Percentiles rank a stretch among this genome's conserved stretches.
Conservation (phyloP, 2,113 vertebrate species). For the Oncorhynchus keta region DNA sequence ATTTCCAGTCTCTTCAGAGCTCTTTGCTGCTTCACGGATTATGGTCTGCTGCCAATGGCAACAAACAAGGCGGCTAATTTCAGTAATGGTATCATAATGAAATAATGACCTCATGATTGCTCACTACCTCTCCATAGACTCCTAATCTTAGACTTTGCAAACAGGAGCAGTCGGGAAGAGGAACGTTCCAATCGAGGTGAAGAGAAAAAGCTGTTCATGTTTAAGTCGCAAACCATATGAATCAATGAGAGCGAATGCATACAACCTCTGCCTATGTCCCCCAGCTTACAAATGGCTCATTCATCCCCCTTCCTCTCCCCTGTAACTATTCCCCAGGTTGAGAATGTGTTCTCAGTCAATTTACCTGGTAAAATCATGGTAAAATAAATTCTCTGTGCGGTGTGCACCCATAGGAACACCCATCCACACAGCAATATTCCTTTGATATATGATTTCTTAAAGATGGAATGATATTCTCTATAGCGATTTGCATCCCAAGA, state of each 20-base stretch:
- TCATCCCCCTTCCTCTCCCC: too few relatives aligned
- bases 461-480: constrained; percentile 70
- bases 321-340: too few relatives aligned
- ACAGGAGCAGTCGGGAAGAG: not conserved
- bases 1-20: constrained; percentile 32
- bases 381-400: not conserved
- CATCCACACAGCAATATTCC: constrained; percentile 59
- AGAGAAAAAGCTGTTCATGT: constrained; percentile 40
- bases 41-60: constrained; percentile 47
- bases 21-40: constrained; percentile 4
- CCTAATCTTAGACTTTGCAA: not conserved
- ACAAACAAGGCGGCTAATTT: constrained; percentile 45
- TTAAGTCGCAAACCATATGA: constrained; percentile 5
- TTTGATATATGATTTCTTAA: constrained; percentile 77
- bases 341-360: too few relatives aligned
- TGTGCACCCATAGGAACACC: not conserved
- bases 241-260: constrained; percentile 47
- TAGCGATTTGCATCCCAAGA: constrained; percentile 37
- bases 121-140: not conserved
- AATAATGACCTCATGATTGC: constrained; percentile 23
- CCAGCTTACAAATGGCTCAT: too few relatives aligned
- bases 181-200: constrained; percentile 24
- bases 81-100: constrained; percentile 29
- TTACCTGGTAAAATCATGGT: too few relatives aligned
- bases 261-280: constrained; percentile 4